These are phyloP conservation scores for Diloba caeruleocephala DNA, from an alignment of 2,888 invertebrate species.

Conservation along the genomic window DNA sequence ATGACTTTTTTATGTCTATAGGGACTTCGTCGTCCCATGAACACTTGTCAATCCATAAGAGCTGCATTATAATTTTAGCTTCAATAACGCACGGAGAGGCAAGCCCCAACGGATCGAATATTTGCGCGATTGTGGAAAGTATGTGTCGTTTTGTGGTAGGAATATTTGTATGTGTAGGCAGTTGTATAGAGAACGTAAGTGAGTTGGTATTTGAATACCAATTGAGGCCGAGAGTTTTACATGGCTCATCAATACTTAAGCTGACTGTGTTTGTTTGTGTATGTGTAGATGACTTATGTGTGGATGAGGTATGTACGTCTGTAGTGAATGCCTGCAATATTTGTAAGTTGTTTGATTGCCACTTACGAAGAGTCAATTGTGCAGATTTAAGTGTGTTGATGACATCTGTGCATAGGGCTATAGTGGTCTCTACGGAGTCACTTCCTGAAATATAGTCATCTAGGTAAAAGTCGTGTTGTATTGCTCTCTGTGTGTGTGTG, in stretches of 20 bases:
- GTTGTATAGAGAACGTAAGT: slow-evolving; percentile 2
- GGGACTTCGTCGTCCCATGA: slow-evolving; percentile 1
- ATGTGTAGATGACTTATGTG: no score
- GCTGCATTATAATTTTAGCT: slow-evolving; percentile 1
- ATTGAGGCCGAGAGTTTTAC: slow-evolving; percentile 3
- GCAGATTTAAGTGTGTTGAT: background rate
- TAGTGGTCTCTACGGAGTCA: slow-evolving; percentile 5
- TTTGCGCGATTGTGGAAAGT: slow-evolving; percentile 6
- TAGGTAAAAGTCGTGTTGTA: background rate
- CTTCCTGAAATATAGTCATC: slow-evolving; percentile 1
- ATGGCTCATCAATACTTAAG: slow-evolving; percentile 3
- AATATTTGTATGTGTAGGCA: background rate
- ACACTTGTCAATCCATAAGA: slow-evolving; percentile 2
- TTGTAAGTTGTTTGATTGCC: slow-evolving; percentile 1
- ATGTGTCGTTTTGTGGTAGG: background rate
- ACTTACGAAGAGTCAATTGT: background rate
- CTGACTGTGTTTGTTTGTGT: no score
- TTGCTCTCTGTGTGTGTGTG: no score
- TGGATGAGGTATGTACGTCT: no score
- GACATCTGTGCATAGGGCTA: background rate
- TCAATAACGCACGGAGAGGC: slow-evolving; percentile 1
- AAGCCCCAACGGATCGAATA: no score
- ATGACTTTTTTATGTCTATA: background rate
- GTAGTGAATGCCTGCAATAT: background rate
- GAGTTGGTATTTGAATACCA: background rate